These are phyloP conservation scores for Vulpes ferrilata DNA, from an alignment of 2,113 vertebrate species.

Conservation along the genomic window DNA sequence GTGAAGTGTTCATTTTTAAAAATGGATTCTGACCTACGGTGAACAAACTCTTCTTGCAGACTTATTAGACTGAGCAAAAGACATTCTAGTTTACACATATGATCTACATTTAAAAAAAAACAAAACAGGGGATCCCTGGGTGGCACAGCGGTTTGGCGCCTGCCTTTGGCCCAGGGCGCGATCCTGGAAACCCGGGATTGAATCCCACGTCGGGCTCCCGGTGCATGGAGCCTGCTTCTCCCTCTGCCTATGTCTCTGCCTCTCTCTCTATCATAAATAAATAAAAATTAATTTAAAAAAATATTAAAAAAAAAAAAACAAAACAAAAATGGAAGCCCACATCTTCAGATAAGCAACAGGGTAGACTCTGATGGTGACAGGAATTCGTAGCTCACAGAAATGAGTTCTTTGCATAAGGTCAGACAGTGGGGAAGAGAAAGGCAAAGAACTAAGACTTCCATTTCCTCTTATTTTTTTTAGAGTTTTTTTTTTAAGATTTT, in stretches of 20 bases:
- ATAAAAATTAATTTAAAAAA: too few relatives aligned
- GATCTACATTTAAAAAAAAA: not conserved
- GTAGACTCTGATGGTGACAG: not conserved
- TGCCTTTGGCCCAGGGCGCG: too few relatives aligned
- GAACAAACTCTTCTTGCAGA: not conserved
- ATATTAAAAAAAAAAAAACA: not conserved
- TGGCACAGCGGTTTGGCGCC: too few relatives aligned
- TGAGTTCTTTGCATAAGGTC: not conserved
- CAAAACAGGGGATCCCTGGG: too few relatives aligned
- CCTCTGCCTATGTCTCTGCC: too few relatives aligned
- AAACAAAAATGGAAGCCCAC: not conserved
- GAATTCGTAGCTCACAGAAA: not conserved
- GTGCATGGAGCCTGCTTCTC: too few relatives aligned
- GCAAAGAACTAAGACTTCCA: not conserved
- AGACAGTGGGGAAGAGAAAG: not conserved
- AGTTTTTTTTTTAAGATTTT: too few relatives aligned
- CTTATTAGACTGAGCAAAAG: not conserved
- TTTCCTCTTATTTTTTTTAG: not conserved
- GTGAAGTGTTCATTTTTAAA: slow-evolving; percentile 17
- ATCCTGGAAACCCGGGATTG: too few relatives aligned
- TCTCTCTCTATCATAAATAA: too few relatives aligned
- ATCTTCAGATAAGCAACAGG: not conserved
- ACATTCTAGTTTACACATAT: not conserved
- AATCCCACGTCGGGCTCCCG: too few relatives aligned
- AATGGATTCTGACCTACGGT: not conserved